These are phyloP conservation scores for Pyxicephalus adspersus DNA, from an alignment of 2,113 vertebrate species.

Conservation along the genomic window DNA sequence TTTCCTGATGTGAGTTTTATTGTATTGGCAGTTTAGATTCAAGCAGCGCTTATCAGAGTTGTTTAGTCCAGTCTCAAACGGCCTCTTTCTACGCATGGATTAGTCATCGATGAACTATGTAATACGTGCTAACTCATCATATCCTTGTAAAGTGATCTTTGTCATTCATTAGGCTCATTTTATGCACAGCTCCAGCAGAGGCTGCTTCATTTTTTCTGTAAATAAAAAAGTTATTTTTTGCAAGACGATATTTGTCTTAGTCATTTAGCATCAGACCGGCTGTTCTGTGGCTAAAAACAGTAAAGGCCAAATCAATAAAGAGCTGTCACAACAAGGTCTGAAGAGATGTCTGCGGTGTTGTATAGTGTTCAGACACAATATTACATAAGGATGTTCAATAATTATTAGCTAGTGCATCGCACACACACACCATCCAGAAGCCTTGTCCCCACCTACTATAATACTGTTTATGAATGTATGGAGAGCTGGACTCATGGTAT, in stretches of 20 bases:
- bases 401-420: constrained; percentile 10
- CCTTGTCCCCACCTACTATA: not conserved
- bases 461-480: not conserved
- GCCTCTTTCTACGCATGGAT: not conserved
- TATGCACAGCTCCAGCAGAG: not conserved
- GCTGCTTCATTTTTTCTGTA: not conserved
- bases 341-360: not conserved
- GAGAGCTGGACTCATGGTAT: not conserved
- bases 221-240: not conserved
- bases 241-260: not conserved
- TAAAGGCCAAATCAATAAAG: constrained; percentile 26
- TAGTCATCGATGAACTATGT: not conserved
- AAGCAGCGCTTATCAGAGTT: too few species aligned
- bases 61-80: too few species aligned
- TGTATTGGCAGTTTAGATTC: too few species aligned
- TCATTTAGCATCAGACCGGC: not conserved
- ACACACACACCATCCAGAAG: not conserved
- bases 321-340: constrained; percentile 27
- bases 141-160: too few species aligned
- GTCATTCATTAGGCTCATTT: too few species aligned
- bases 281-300: constrained; percentile 10
- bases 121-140: too few species aligned
- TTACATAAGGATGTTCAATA: constrained; percentile 39
- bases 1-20: too few species aligned
- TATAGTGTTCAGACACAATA: not conserved